Evolutionary conservation across 1,140 invertebrate species (phyloP).

Genomic region (Chrysopa pallens): DNA sequence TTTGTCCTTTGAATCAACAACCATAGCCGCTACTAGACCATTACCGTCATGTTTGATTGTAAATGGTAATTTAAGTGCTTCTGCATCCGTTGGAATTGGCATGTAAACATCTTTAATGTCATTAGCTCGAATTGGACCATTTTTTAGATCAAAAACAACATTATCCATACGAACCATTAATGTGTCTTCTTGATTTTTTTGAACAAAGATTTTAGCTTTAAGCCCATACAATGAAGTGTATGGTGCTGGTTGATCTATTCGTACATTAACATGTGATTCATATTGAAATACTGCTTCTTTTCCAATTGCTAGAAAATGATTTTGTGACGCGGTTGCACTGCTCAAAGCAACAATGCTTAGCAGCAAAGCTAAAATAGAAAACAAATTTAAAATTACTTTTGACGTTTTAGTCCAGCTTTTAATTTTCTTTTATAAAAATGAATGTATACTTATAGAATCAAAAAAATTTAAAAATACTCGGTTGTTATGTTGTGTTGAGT

Average conservation of each 20-base stretch:
- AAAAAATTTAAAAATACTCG: no score
- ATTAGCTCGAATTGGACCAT: constrained; percentile 12
- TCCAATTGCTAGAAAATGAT: constrained; percentile 13
- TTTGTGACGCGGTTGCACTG: no score
- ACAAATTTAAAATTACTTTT: no score
- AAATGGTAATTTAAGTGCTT: constrained; percentile 16
- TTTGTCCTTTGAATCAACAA: constrained; percentile 9
- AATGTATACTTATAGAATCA: no score
- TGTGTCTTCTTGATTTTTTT: constrained; percentile 10
- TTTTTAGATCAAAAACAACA: constrained; percentile 18
- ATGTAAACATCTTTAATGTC: background rate
- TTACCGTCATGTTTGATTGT: constrained; percentile 15
- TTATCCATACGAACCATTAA: constrained; percentile 15
- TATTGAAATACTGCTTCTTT: constrained; percentile 23
- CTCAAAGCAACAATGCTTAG: no score
- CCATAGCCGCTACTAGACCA: constrained; percentile 11
- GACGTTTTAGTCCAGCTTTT: no score
- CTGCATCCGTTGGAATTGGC: constrained; percentile 8
- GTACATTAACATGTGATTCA: constrained; percentile 17
- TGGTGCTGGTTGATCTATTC: constrained; percentile 15
- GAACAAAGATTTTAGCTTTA: constrained; percentile 16
- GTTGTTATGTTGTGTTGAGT: no score
- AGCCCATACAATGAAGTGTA: constrained; percentile 20
- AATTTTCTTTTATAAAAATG: no score
- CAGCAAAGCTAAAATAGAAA: no score